Evolutionary conservation across 2,888 invertebrate genomes (phyloP), one percentile per base, ranked within the genome.

Genomic region (Pterostichus niger): DNA sequence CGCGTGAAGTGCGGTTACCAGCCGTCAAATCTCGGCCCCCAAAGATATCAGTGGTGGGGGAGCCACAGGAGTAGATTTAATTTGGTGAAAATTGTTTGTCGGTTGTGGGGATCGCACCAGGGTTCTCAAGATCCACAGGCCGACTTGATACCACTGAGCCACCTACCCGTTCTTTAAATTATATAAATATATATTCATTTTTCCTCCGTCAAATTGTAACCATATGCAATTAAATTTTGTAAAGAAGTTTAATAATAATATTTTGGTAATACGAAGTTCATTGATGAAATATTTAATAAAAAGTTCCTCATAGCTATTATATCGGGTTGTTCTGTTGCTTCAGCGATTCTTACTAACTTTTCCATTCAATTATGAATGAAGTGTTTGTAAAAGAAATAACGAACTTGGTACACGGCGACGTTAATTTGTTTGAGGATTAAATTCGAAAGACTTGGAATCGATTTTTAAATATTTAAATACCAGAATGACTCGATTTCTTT

Each of bases 361-460:
- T 54, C 82, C 75, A 82, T 82, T 75, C 56, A 75, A 82, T 82
- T 75, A 82, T 82, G 61, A 82, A 82, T 82, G 82, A 49, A 82
- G 75, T 82, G 75, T 82, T 82, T 82, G 82, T n/a, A 75, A 61
- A 82, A 73, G 82, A 73, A 82, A 75, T 82, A 73, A 82, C 82
- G 24, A 75, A 82, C 56, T 81, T 46, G 11, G 15, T 71, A 44
- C 59, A 80, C 13, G 35, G 59, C 33, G 49, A 40, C 46, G 61
- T 46, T 82, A 82, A 82, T 82, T 82, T 82, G 82, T 82, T 82
- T 82, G 82, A 75, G 17, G 75, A 82, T 75, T 82, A 75, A 75
- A 82, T 68, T 44, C 56, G 31, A 68, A 59, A 68, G 17, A 71
- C 13, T 59, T 17, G 15, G 13, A 77, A 82, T 82, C 82, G 71